Evolutionary conservation across 1,140 invertebrate species (phyloP).

Genomic region (Telenomus remus): DNA sequence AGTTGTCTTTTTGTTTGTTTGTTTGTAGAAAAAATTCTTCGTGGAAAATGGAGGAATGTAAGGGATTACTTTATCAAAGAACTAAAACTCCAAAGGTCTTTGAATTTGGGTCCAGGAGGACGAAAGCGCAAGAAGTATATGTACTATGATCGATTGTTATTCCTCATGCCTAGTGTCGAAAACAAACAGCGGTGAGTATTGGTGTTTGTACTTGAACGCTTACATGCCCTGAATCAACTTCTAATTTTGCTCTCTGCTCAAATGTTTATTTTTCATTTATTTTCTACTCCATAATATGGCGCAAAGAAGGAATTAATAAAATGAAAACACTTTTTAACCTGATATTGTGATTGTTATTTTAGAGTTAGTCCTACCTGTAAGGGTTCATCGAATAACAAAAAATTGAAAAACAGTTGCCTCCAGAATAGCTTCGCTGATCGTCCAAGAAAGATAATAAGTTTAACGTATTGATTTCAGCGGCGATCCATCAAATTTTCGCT

Average conservation of each 20-base stretch:
- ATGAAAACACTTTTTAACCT: no score
- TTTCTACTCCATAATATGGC: no score
- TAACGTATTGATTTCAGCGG: no score
- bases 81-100: constrained; percentile 62
- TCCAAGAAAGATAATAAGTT: no score
- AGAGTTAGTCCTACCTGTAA: no score
- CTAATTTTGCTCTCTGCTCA: background rate
- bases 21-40: constrained; percentile 67
- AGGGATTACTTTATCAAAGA: constrained; percentile 72
- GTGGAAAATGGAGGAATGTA: constrained; percentile 70
- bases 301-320: no score
- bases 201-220: background rate
- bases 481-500: no score
- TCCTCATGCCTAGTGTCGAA: constrained; percentile 66
- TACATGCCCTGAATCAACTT: background rate
- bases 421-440: no score
- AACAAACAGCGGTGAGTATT: constrained; percentile 64
- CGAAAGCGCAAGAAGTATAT: constrained; percentile 68
- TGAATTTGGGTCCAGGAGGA: constrained; percentile 41
- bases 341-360: no score
- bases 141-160: constrained; percentile 67
- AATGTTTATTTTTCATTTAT: no score
- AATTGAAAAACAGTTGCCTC: no score
- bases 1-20: background rate
- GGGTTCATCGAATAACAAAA: no score